phyloP scores from a whole-genome alignment of 2,113 vertebrate species.

The Nanorana parkeri region DNA sequence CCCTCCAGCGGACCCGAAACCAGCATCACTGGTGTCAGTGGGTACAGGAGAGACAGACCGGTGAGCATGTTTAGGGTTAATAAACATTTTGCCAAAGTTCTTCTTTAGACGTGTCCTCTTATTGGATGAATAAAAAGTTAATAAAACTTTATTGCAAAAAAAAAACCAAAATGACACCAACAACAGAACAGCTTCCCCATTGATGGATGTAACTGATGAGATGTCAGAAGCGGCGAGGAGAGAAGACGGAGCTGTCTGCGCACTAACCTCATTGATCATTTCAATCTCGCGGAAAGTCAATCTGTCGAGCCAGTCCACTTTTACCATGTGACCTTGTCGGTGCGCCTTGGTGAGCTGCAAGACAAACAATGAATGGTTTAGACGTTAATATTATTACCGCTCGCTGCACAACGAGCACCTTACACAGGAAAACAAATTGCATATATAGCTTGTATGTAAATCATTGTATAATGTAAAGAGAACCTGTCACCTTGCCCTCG shows the following conservation, averaged over 20 bases:
- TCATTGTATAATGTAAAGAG: no score
- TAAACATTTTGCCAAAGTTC: no score
- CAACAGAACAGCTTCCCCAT: not conserved
- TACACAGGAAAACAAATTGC: not conserved
- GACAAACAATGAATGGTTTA: conserved; percentile 18
- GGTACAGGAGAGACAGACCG: no score
- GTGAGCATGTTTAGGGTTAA: no score
- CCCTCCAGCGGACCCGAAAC: no score
- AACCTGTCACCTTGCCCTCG: no score
- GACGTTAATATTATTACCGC: conserved; percentile 4
- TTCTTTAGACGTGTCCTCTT: no score
- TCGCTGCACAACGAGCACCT: conserved; percentile 1
- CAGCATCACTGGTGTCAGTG: no score
- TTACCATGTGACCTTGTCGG: conserved; percentile 98
- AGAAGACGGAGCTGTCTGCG: not conserved
- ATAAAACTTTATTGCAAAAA: no score
- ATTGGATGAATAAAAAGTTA: no score
- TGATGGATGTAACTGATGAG: not conserved
- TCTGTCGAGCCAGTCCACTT: conserved; percentile 98
- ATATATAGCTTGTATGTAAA: no score
- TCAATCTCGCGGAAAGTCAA: conserved; percentile 98
- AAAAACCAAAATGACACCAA: not conserved
- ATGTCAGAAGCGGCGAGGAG: not conserved
- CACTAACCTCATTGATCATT: conserved; percentile 97
- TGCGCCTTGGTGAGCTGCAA: conserved; percentile 95